Evolutionary conservation across 2,797 vertebrate species (phyloP).

Genomic region (Podargus strigoides): DNA sequence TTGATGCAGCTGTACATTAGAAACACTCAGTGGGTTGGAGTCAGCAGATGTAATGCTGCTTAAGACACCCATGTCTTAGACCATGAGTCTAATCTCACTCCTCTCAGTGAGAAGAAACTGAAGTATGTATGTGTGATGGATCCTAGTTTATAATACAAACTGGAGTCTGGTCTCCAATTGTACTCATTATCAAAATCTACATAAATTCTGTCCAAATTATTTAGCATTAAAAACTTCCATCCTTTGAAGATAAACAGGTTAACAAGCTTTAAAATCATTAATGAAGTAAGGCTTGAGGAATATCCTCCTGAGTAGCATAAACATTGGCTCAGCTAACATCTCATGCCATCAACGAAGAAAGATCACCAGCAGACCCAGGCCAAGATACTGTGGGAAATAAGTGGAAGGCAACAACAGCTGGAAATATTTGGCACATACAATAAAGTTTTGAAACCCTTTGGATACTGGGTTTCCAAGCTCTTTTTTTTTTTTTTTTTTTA

Average conservation of each 20-base stretch:
- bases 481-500: background rate
- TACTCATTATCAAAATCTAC: constrained; percentile 14
- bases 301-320: constrained; percentile 54
- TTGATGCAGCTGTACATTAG: background rate
- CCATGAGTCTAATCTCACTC: background rate
- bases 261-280: constrained; percentile 57
- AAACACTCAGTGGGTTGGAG: background rate
- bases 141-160: background rate
- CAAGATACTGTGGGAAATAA: constrained; percentile 71
- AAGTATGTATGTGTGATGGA: background rate
- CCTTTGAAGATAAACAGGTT: constrained; percentile 64
- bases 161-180: background rate
- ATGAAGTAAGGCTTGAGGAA: constrained; percentile 54
- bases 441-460: constrained; percentile 54
- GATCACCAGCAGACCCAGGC: constrained; percentile 52
- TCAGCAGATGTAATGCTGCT: background rate
- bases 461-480: constrained; percentile 20
- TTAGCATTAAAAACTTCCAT: constrained; percentile 22
- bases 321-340: constrained; percentile 65
- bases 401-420: constrained; percentile 65
- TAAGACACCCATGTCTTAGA: background rate
- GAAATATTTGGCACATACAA: constrained; percentile 65
- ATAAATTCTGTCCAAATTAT: background rate
- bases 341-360: constrained; percentile 48
- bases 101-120: background rate